Percentiles rank a stretch among this genome's conserved stretches.
Conservation (phyloP, 2,113 vertebrate species). For the Rattus norvegicus region DNA sequence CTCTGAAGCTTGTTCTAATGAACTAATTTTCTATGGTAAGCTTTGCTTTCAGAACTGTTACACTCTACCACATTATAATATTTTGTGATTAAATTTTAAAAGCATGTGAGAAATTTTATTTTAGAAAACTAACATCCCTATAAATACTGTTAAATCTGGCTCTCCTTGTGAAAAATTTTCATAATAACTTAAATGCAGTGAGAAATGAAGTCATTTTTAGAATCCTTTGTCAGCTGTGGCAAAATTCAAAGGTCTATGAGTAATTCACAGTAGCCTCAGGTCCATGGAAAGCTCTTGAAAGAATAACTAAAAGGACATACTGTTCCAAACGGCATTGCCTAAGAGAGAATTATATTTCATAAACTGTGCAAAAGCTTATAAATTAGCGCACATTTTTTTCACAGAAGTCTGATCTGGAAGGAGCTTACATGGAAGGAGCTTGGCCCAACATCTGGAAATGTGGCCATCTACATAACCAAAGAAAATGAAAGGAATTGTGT, state of each 20-base stretch:
- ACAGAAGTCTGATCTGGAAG: constrained; percentile 18
- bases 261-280: constrained; percentile 51
- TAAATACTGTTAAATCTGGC: constrained; percentile 71
- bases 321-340: constrained; percentile 37
- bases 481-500: neutral
- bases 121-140: constrained; percentile 61
- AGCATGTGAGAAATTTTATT: neutral
- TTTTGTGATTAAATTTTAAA: constrained; percentile 20
- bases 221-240: neutral
- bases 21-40: neutral
- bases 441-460: neutral
- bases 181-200: constrained; percentile 65
- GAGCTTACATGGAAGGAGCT: neutral
- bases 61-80: neutral
- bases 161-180: constrained; percentile 69
- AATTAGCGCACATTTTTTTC: neutral
- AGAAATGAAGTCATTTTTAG: constrained; percentile 73
- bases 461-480: neutral
- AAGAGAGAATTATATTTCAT: constrained; percentile 71
- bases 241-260: constrained; percentile 53
- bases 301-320: constrained; percentile 2
- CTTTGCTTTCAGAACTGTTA: neutral
- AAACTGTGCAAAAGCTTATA: neutral
- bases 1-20: neutral
- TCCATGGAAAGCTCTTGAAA: neutral